These are phyloP conservation scores for Catharus minimus DNA, from an alignment of 2,113 vertebrate species.

Conservation along the genomic window DNA sequence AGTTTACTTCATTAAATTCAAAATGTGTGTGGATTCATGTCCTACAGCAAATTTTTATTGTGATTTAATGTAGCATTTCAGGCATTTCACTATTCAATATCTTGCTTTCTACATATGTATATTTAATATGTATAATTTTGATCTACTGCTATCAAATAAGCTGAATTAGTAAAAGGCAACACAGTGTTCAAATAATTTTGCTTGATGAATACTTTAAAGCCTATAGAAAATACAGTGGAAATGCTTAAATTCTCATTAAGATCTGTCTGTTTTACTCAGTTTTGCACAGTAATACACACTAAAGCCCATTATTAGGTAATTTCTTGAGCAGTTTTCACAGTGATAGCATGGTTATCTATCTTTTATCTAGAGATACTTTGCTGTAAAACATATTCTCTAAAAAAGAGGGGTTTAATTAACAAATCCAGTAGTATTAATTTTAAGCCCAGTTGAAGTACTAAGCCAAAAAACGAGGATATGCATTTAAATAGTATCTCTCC, in stretches of 20 bases:
- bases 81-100: background rate
- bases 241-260: background rate
- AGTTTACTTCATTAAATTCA: conserved; percentile 6
- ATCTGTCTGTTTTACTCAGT: background rate
- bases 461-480: background rate
- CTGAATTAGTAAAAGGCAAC: background rate
- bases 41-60: background rate
- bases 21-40: background rate
- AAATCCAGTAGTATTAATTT: background rate
- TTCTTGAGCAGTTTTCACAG: background rate
- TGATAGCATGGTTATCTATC: background rate
- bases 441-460: background rate
- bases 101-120: background rate
- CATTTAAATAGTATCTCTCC: background rate
- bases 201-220: background rate
- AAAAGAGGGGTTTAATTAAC: background rate
- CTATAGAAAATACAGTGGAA: background rate
- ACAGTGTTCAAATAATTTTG: background rate
- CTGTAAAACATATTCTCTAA: background rate
- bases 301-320: background rate
- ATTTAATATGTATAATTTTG: background rate
- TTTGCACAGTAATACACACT: background rate
- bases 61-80: background rate
- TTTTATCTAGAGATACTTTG: background rate
- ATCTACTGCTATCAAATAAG: background rate